Base-by-base conservation (phyloP, 2,888 invertebrate genomes). In the Gryllus longicercus region DNA sequence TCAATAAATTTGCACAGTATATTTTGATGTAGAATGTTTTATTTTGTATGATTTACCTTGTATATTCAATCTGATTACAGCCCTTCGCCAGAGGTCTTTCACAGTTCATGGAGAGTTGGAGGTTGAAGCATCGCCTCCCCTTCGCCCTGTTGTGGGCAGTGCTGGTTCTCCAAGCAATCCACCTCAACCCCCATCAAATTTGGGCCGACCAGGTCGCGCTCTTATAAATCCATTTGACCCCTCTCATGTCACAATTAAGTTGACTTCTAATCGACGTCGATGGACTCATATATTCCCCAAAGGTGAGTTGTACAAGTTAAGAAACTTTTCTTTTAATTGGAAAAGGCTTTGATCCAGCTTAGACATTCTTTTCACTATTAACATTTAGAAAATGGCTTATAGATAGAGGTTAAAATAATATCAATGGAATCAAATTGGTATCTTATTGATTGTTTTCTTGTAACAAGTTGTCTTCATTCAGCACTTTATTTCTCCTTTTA, bases 231-330 rank as follows among this genome's bases (percentile, higher is more conserved):
- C 99, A 0, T 99, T 99, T 86, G 98, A 98, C 87, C 99, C 99
- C 0, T 97, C 98, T 0, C 96, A 98, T 86, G 97, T 99, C 80
- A 96, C 97, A 51, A 97, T 98, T 83, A 98, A 98, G 87, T 88
- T 97, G 77, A 98, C 98, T 0, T 97, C 98, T 79, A 98, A 98
- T 87, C 90, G 98, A 78, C 89, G 98, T 51, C 91, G 99, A 80
- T 99, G 99, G 99, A 98, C 98, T 0, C 99, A 99, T 87, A 98
- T 98, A 84, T 99, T 99, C 87, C 99, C 99, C 2, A 95, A 96
- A 90, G 94, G 93, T 92, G 51, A 51, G 51, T n/a, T 21, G 25
- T 77, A 63, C n/a, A 63, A 14, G 16, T 63, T 11, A 63, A 38
- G 18, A 63, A 74, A n/a, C 14, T 2, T 78, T 21, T 78, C 12